Evolutionary conservation across 2,113 vertebrate species (phyloP).

Genomic region (Cariama cristata): DNA sequence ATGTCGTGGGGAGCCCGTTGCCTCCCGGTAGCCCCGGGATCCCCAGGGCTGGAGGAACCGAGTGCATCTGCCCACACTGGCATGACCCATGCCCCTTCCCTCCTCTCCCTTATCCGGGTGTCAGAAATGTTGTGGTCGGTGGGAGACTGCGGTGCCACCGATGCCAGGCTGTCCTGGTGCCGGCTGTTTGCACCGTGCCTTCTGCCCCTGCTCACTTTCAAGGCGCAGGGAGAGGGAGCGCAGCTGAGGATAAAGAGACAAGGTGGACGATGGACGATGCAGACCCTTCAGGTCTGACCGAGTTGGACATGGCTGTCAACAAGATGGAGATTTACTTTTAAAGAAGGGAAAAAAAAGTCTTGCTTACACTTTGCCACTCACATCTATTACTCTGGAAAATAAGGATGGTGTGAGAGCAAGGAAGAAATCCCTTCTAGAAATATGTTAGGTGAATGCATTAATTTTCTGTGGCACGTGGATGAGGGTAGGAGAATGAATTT

Average conservation of each 20-base stretch:
- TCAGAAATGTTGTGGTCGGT: accelerated
- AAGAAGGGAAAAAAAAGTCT: neutral
- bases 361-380: neutral
- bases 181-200: accelerated
- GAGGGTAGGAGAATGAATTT: conserved; percentile 2
- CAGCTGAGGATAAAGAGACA: neutral
- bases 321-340: neutral
- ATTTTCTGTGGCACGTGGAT: neutral
- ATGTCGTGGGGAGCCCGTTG: accelerated
- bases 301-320: neutral
- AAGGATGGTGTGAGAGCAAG: neutral
- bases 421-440: conserved; percentile 43
- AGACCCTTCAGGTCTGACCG: neutral
- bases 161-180: neutral
- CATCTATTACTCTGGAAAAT: conserved; percentile 23
- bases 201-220: accelerated
- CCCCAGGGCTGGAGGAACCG: neutral
- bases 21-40: neutral
- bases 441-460: neutral
- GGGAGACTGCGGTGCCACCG: neutral
- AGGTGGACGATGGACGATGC: accelerated
- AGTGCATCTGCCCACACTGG: accelerated
- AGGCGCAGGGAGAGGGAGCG: neutral
- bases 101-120: neutral
- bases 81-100: neutral